Evolutionary conservation across 2,797 vertebrate species (phyloP).

Genomic region (Pangasius macronema): DNA sequence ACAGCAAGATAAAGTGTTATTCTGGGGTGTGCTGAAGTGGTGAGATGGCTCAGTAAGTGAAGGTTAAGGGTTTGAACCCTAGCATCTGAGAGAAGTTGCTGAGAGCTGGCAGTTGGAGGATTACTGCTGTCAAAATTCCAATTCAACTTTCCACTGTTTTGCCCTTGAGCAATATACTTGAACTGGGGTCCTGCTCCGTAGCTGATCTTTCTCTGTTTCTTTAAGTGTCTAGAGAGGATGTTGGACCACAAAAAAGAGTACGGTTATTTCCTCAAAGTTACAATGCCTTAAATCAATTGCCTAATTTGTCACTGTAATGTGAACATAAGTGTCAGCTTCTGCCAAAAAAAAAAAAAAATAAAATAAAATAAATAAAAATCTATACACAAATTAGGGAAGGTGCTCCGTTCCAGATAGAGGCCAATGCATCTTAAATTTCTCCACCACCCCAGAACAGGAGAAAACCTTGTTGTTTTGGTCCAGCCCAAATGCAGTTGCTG

Average conservation of each 20-base stretch:
- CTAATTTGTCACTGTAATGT: conserved; percentile 25
- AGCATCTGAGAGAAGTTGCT: background rate
- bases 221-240: conserved; percentile 19
- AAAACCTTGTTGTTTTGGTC: background rate
- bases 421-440: conserved; percentile 4
- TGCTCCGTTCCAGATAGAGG: background rate
- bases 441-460: background rate
- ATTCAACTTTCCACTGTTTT: conserved; percentile 22
- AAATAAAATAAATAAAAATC: background rate
- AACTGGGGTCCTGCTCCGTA: conserved; percentile 17
- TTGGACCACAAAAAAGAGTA: background rate
- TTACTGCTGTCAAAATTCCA: conserved; percentile 32
- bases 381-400: background rate
- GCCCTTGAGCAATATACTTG: conserved; percentile 21
- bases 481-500: background rate
- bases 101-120: conserved; percentile 20
- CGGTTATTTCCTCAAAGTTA: conserved; percentile 1
- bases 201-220: conserved; percentile 16
- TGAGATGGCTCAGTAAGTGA: conserved; percentile 16
- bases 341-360: background rate
- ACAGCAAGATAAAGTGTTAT: background rate
- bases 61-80: background rate
- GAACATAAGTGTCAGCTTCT: background rate
- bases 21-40: background rate
- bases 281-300: conserved; percentile 12